Evolutionary conservation across 2,888 invertebrate genomes (phyloP).

Genomic region (Drosophila dives): DNA sequence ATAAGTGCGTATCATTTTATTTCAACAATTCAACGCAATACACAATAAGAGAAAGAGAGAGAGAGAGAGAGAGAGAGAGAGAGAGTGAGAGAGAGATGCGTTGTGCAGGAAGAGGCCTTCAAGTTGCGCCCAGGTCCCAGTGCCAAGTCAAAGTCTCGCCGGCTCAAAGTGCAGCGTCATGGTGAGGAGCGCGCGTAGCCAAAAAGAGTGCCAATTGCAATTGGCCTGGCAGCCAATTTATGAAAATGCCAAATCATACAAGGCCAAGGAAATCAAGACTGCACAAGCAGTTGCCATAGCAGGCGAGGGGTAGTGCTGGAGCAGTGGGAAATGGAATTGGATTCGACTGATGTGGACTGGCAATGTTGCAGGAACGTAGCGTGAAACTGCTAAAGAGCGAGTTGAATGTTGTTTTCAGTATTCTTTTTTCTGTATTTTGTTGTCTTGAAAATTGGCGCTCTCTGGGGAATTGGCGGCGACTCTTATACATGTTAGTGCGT

Average conservation of each 20-base stretch:
- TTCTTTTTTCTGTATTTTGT: neutral
- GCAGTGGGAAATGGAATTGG: neutral
- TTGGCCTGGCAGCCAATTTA: constrained; percentile 82
- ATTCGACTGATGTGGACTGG: constrained; percentile 1
- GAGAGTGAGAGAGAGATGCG: neutral
- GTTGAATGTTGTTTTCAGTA: constrained; percentile 7
- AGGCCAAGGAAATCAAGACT: constrained; percentile 78
- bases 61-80: neutral
- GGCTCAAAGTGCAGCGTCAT: constrained; percentile 67
- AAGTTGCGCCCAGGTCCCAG: constrained; percentile 20
- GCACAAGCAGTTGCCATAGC: constrained; percentile 52
- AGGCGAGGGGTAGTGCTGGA: neutral
- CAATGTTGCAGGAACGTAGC: constrained; percentile 45
- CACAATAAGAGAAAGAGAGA: neutral
- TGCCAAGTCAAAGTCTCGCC: constrained; percentile 52
- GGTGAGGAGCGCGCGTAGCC: constrained; percentile 51
- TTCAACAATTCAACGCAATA: constrained; percentile 71
- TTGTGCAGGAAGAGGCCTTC: constrained; percentile 22
- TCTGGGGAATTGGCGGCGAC: constrained; percentile 55
- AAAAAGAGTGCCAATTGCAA: constrained; percentile 82
- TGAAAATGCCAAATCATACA: constrained; percentile 76
- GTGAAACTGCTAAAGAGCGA: constrained; percentile 68
- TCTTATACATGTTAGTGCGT: constrained; percentile 56
- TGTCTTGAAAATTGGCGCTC: constrained; percentile 64
- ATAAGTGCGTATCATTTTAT: constrained; percentile 82